Conservation (phyloP, 92 coral and sea anemone species). For the Phymanthus crucifer region DNA sequence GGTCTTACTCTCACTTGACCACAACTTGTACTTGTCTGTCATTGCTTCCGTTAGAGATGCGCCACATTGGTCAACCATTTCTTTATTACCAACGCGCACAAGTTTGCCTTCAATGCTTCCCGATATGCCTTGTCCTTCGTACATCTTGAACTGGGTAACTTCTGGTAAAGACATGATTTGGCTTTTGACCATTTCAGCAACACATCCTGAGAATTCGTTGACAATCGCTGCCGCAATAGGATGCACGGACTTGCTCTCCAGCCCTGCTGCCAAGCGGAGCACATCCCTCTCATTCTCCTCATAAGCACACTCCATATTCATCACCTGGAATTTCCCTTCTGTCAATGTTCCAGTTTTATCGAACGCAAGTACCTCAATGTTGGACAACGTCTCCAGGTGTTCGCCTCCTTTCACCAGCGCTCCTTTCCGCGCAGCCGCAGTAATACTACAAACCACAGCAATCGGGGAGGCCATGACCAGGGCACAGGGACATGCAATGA, state of each 20-base stretch:
- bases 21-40: constrained; percentile 60
- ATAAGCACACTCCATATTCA: constrained; percentile 62
- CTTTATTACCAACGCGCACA: constrained; percentile 79
- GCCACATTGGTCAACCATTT: constrained; percentile 55
- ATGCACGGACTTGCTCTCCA: constrained; percentile 96
- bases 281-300: constrained; percentile 76
- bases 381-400: constrained; percentile 81
- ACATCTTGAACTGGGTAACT: constrained; percentile 75
- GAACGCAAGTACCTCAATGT: constrained; percentile 78
- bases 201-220: constrained; percentile 91
- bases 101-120: constrained; percentile 77
- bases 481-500: constrained; percentile 98
- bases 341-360: constrained; percentile 98
- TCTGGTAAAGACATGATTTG: constrained; percentile 66
- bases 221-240: constrained; percentile 96
- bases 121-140: constrained; percentile 92
- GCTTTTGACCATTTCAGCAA: constrained; percentile 73
- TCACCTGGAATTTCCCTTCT: constrained; percentile 93
- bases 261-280: constrained; percentile 92
- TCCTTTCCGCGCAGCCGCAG: constrained; percentile 95
- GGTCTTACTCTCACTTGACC: constrained; percentile 92
- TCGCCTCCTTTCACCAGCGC: constrained; percentile 92
- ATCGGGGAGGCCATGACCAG: constrained; percentile 99
- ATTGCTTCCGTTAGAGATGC: constrained; percentile 46
- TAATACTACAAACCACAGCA: constrained; percentile 91